Base-by-base conservation (phyloP, 1,140 invertebrate genomes). In the Drosophila tani region DNA sequence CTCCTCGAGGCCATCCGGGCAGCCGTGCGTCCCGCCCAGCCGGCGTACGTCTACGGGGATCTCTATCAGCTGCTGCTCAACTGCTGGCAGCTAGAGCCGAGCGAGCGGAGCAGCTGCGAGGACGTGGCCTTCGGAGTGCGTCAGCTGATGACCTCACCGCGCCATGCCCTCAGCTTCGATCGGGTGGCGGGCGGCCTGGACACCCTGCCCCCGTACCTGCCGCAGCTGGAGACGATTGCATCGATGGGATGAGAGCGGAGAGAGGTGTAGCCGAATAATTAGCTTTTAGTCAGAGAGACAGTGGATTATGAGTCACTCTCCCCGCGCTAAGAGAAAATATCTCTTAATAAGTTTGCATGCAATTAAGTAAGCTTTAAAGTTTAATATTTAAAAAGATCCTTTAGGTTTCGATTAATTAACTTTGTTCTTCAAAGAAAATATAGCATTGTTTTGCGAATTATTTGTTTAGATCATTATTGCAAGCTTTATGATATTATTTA, bases 41-140 rank as follows among this genome's bases (percentile, higher is more conserved):
- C 97, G 0, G 94, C 94, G 27, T 96, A 96, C 82, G 94, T 96
- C 35, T 95, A 94, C 45, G 96, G 97, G 90, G 95, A 96, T 67
- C 92, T 97, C 24, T 97, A 97, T 91, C 97, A 97, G 92, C 93
- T 97, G 47, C 96, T 97, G 93, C 93, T 96, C 6, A 96, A 97
- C 71, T 98, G 97, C 84, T 98, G 97, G 97, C 96, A 97, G 83
- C 87, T 95, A n/a, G 96, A 97, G 91, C 94, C 95, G 7, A 96
- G 96, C 78, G 97, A 98, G 81, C 94, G 97, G 76, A 97, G 96
- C 12, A 93, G 94, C 21, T 96, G 96, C 83, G 91, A 93, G 41
- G 95, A 95, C 84, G 93, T 96, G 47, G 91, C 92, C 14, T 92
- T 93, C 68, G 91, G 81, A 64, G 84, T 93, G 15, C 86, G 92